Percentiles rank a stretch among this genome's conserved stretches.
Evolutionary conservation across 2,113 vertebrate species (phyloP).

Genomic region (Tretioscincus oriximinensis): DNA sequence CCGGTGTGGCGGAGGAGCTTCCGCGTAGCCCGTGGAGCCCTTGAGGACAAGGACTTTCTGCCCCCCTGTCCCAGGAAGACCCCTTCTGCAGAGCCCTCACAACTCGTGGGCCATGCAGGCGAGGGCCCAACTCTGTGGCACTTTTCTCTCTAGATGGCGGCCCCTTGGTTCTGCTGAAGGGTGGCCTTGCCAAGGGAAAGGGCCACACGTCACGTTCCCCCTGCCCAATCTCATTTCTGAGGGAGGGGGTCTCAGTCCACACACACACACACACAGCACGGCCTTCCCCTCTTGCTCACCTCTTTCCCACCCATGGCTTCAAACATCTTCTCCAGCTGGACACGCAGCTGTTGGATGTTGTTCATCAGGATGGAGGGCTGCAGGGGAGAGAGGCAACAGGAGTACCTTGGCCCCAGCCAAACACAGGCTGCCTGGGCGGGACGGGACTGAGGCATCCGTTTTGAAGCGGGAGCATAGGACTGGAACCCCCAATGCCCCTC

Average conservation of each 20-base stretch:
- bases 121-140: too few relatives aligned
- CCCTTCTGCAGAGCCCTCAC: neutral
- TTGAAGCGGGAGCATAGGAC: neutral
- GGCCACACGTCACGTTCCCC: neutral
- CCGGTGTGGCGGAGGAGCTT: too few relatives aligned
- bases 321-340: conserved; percentile 98
- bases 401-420: neutral
- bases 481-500: neutral
- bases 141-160: too few relatives aligned
- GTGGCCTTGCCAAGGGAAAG: neutral
- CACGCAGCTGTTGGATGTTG: conserved; percentile 94
- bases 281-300: conserved; percentile 69
- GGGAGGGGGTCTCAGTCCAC: neutral
- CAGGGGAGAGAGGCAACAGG: conserved; percentile 8
- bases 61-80: too few relatives aligned
- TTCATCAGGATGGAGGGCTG: conserved; percentile 96
- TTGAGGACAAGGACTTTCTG: too few relatives aligned
- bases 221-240: neutral
- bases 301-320: conserved; percentile 98
- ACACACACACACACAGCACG: too few relatives aligned
- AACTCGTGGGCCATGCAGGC: too few relatives aligned
- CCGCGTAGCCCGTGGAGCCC: too few relatives aligned
- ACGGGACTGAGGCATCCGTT: too few relatives aligned
- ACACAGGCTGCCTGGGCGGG: neutral
- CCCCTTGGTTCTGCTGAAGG: too few relatives aligned